phyloP scores from a whole-genome alignment of 2,113 vertebrate genomes.

The Meleagris gallopavo region DNA sequence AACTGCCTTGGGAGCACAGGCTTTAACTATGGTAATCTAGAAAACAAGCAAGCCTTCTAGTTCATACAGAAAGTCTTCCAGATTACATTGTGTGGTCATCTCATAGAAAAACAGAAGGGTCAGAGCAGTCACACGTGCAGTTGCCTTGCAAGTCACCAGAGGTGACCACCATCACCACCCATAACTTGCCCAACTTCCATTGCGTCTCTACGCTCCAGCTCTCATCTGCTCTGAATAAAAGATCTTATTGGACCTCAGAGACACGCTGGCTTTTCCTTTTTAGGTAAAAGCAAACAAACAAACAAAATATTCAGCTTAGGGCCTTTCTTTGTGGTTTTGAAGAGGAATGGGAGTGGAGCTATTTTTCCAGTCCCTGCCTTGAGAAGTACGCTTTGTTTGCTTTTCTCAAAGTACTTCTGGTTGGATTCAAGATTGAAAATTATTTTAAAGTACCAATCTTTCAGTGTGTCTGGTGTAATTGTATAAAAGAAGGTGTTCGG shows the following conservation, averaged over 20 bases:
- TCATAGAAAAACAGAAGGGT: not conserved
- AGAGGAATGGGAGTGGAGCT: not conserved
- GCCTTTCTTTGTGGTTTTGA: constrained; percentile 24
- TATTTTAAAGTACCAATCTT: not conserved
- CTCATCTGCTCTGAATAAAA: not conserved
- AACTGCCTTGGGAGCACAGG: not conserved
- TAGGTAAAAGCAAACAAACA: constrained; percentile 49
- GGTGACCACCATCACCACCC: not conserved
- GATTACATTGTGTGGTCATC: not conserved
- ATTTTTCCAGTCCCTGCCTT: not conserved
- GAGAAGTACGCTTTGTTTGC: not conserved
- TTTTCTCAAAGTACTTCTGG: not conserved
- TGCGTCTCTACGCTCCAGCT: constrained; percentile 8
- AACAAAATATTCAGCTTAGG: not conserved
- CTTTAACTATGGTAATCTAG: not conserved
- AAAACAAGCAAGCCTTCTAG: not conserved
- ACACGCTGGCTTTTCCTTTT: constrained; percentile 30
- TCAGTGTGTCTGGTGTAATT: not conserved
- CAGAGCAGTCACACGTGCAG: not conserved
- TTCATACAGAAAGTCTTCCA: not conserved
- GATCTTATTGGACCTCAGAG: not conserved
- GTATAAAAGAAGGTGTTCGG: not conserved
- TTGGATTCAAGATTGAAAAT: not conserved
- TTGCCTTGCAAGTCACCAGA: not conserved
- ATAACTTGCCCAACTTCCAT: not conserved